phyloP scores from a whole-genome alignment of 2,797 vertebrate genomes.

The Odontamblyopus rebecca region DNA sequence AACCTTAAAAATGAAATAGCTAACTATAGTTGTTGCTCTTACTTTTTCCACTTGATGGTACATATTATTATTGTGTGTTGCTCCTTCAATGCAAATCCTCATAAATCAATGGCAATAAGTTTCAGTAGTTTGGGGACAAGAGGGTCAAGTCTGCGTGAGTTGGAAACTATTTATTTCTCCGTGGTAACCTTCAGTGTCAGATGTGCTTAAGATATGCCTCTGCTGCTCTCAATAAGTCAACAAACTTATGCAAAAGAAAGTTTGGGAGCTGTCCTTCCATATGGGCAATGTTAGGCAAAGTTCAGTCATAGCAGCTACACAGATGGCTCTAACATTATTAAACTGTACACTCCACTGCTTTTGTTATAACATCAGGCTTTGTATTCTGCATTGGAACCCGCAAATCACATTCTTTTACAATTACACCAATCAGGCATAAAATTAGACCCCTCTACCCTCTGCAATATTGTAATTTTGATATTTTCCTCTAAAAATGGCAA shows the following conservation, averaged over 20 bases:
- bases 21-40: no score
- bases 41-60: not conserved
- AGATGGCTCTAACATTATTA: slow-evolving; percentile 13
- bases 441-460: not conserved
- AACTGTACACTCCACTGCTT: not conserved
- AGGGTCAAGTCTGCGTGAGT: not conserved
- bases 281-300: slow-evolving; percentile 4
- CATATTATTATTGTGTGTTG: not conserved
- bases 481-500: no score
- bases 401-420: not conserved
- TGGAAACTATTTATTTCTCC: slow-evolving; percentile 17
- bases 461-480: no score
- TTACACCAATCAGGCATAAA: not conserved
- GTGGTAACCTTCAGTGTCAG: slow-evolving; percentile 18
- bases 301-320: not conserved
- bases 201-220: not conserved
- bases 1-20: no score
- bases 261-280: slow-evolving; percentile 5
- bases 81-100: slow-evolving; percentile 10
- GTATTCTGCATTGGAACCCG: not conserved
- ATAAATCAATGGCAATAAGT: slow-evolving; percentile 17
- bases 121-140: not conserved
- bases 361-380: slow-evolving; percentile 1
- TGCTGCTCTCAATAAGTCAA: slow-evolving; percentile 1
- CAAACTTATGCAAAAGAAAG: not conserved